Conservation (phyloP, 2,797 vertebrate genomes). For the Gobionotothen gibberifrons region DNA sequence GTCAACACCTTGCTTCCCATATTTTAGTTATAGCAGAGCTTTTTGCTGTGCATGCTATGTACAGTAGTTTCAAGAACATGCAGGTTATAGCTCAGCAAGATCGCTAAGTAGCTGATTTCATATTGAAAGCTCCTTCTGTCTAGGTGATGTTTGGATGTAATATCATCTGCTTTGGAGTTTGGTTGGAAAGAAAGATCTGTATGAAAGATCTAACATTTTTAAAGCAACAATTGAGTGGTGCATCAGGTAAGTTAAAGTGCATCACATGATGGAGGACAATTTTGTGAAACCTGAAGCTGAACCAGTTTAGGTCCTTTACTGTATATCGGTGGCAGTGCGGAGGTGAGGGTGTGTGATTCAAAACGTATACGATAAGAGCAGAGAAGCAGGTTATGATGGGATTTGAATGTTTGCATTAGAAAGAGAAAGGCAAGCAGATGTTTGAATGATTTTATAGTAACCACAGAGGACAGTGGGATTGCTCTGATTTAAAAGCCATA, state of each 20-base stretch:
- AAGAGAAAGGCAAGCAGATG: slow-evolving; percentile 3
- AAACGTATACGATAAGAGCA: not conserved
- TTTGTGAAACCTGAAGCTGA: slow-evolving; percentile 13
- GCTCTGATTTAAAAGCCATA: slow-evolving; percentile 5
- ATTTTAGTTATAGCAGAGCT: slow-evolving; percentile 46
- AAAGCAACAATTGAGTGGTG: slow-evolving; percentile 12
- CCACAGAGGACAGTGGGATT: slow-evolving; percentile 14
- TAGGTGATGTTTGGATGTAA: slow-evolving; percentile 16
- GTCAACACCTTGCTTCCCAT: slow-evolving; percentile 69
- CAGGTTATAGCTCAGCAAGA: slow-evolving; percentile 34
- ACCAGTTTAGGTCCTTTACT: not conserved
- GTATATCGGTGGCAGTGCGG: not conserved
- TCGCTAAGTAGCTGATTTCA: slow-evolving; percentile 40
- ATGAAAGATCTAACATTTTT: slow-evolving; percentile 18
- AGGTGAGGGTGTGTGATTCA: not conserved
- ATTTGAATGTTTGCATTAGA: not conserved
- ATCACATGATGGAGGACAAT: slow-evolving; percentile 6
- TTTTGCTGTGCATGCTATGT: slow-evolving; percentile 15
- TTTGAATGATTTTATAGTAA: slow-evolving; percentile 15
- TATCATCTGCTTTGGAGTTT: slow-evolving; percentile 40
- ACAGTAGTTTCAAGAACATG: slow-evolving; percentile 15
- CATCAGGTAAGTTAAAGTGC: slow-evolving; percentile 10
- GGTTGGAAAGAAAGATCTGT: slow-evolving; percentile 28
- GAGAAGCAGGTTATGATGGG: not conserved
- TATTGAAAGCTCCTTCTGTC: slow-evolving; percentile 32